Evolutionary conservation across 2,797 vertebrate genomes (phyloP).

Genomic region (Hippocampus kuda): DNA sequence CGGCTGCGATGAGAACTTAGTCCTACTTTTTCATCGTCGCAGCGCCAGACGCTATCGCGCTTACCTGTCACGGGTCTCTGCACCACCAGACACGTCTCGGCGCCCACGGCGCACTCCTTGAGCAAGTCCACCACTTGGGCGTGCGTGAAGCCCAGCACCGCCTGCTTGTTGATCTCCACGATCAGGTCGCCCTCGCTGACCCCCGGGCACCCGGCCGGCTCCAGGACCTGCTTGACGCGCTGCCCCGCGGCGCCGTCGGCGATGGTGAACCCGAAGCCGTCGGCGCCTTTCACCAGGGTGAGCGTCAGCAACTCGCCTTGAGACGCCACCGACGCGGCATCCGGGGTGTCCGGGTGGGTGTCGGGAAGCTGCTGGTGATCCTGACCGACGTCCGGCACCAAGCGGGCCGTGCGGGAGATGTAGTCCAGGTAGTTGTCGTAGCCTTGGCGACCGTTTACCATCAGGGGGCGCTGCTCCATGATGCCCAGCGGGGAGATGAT

Average conservation of each 20-base stretch:
- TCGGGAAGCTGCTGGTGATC: slow-evolving; percentile 74
- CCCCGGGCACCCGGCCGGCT: slow-evolving; percentile 91
- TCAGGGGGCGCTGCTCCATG: slow-evolving; percentile 88
- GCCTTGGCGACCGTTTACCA: slow-evolving; percentile 89
- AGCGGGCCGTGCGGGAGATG: slow-evolving; percentile 88
- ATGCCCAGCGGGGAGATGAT: slow-evolving; percentile 88
- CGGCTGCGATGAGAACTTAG: no score
- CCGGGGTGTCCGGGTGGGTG: slow-evolving; percentile 85
- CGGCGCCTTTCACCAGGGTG: slow-evolving; percentile 92
- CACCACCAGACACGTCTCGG: slow-evolving; percentile 85
- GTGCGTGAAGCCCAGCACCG: slow-evolving; percentile 85
- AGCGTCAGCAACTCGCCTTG: slow-evolving; percentile 91
- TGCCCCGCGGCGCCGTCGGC: slow-evolving; percentile 91
- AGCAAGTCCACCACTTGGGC: slow-evolving; percentile 97
- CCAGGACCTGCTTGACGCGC: slow-evolving; percentile 94
- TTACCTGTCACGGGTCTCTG: slow-evolving; percentile 91
- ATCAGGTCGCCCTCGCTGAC: slow-evolving; percentile 95
- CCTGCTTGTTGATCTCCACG: slow-evolving; percentile 94
- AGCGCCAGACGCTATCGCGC: slow-evolving; percentile 20
- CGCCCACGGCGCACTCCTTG: slow-evolving; percentile 89
- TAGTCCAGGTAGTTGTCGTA: slow-evolving; percentile 98
- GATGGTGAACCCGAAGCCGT: slow-evolving; percentile 97
- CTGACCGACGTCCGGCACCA: slow-evolving; percentile 62
- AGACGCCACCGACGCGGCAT: slow-evolving; percentile 93
- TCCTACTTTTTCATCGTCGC: no score